Evolutionary conservation across 2,797 vertebrate species (phyloP).

Genomic region (Notolabrus celidotus): DNA sequence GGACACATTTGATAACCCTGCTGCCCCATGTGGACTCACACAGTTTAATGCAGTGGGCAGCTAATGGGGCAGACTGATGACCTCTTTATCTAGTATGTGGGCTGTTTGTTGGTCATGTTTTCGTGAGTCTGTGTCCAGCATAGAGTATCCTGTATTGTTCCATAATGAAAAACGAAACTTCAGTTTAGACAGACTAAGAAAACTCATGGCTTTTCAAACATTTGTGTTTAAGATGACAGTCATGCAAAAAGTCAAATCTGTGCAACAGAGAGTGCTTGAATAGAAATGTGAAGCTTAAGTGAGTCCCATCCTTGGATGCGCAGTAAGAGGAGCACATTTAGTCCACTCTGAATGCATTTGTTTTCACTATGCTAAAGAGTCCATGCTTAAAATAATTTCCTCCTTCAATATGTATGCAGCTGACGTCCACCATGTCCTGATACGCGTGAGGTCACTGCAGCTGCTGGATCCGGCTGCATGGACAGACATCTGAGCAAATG

Average conservation of each 20-base stretch:
- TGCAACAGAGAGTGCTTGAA: too few relatives aligned
- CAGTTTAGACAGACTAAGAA: too few relatives aligned
- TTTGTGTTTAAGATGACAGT: too few relatives aligned
- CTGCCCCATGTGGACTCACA: neutral
- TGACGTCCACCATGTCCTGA: slow-evolving; percentile 7
- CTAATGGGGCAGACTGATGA: neutral
- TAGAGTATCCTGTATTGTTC: too few relatives aligned
- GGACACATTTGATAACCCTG: neutral
- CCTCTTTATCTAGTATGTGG: neutral
- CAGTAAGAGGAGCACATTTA: slow-evolving; percentile 14
- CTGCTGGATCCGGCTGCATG: slow-evolving; percentile 50
- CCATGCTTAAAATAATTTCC: neutral
- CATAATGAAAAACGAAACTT: too few relatives aligned
- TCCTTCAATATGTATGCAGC: slow-evolving; percentile 3
- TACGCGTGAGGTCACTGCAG: slow-evolving; percentile 37
- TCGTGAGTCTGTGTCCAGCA: neutral
- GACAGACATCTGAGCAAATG: slow-evolving; percentile 55
- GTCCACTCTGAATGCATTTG: slow-evolving; percentile 1
- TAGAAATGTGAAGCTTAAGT: neutral
- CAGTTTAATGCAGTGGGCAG: neutral
- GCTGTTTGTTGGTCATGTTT: neutral
- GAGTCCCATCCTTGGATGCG: neutral
- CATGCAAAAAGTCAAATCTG: too few relatives aligned
- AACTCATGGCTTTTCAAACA: too few relatives aligned
- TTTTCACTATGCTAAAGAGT: slow-evolving; percentile 6